phyloP scores from a whole-genome alignment of 2,113 vertebrate genomes.

The Myotis lucifugus region DNA sequence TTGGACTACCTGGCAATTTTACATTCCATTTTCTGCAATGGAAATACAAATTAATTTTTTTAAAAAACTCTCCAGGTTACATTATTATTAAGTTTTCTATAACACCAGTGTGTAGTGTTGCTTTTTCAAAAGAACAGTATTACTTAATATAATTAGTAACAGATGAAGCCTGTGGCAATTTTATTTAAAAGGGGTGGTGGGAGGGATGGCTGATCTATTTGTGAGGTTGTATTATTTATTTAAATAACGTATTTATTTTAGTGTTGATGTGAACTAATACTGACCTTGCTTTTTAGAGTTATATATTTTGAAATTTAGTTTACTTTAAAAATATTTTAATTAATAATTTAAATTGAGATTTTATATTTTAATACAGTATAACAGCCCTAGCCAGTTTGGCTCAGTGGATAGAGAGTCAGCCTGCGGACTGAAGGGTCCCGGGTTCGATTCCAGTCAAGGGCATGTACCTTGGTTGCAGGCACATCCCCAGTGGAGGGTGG shows the following conservation, averaged over 20 bases:
- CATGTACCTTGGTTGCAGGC: no score
- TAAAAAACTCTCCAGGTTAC: constrained; percentile 4
- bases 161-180: constrained; percentile 22
- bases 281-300: constrained; percentile 10
- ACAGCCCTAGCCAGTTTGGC: neutral
- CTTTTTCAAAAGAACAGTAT: constrained; percentile 61
- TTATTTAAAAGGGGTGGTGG: constrained; percentile 1
- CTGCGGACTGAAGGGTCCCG: no score
- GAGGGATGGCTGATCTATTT: neutral
- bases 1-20: constrained; percentile 42
- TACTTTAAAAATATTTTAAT: constrained; percentile 15
- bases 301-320: constrained; percentile 34
- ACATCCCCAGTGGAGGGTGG: no score
- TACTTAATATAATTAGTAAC: constrained; percentile 67
- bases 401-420: no score
- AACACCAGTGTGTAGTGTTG: constrained; percentile 18
- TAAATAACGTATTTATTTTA: constrained; percentile 28
- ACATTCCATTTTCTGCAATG: constrained; percentile 40
- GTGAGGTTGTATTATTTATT: constrained; percentile 30
- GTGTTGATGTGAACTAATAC: constrained; percentile 9
- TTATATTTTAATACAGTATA: neutral
- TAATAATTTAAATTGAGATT: constrained; percentile 30
- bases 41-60: constrained; percentile 55
- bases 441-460: no score
- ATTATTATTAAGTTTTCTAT: constrained; percentile 51